Evolutionary conservation across 2,797 vertebrate genomes (phyloP).

Genomic region (Melanotaenia parkinsoni): DNA sequence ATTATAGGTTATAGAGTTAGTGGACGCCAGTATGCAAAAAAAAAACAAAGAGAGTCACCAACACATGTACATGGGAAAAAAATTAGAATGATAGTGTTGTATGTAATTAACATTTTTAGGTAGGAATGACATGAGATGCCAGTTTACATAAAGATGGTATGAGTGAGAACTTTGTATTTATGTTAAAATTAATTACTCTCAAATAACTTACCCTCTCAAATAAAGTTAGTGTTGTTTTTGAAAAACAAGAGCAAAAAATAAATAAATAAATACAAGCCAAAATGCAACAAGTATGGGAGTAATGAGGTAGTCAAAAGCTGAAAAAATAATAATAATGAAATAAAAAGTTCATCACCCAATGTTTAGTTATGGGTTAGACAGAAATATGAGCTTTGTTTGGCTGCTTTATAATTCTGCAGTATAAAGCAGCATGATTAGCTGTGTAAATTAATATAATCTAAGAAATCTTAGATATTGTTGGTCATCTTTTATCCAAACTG

Average conservation of each 20-base stretch:
- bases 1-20: too few species aligned
- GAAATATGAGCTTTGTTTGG: slow-evolving; percentile 12
- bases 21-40: slow-evolving; percentile 26
- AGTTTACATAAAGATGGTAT: not conserved
- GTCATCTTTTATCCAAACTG: too few species aligned
- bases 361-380: not conserved
- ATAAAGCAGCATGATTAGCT: not conserved
- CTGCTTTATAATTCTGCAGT: slow-evolving; percentile 16
- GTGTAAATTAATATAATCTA: slow-evolving; percentile 1
- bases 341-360: too few species aligned
- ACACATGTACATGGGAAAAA: slow-evolving; percentile 16
- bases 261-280: not conserved
- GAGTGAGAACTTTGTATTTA: not conserved
- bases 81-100: slow-evolving; percentile 6
- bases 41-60: slow-evolving; percentile 24
- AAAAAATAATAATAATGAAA: too few species aligned
- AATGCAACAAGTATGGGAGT: too few species aligned
- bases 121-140: not conserved
- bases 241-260: not conserved
- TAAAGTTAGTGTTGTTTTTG: too few species aligned
- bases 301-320: too few species aligned
- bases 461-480: not conserved
- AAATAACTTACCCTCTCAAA: not conserved
- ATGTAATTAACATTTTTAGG: slow-evolving; percentile 21
- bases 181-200: not conserved